Evolutionary conservation across 2,797 vertebrate genomes (phyloP), one percentile per base, ranked within the genome.

Genomic region (Notoglanidium macrostoma): DNA sequence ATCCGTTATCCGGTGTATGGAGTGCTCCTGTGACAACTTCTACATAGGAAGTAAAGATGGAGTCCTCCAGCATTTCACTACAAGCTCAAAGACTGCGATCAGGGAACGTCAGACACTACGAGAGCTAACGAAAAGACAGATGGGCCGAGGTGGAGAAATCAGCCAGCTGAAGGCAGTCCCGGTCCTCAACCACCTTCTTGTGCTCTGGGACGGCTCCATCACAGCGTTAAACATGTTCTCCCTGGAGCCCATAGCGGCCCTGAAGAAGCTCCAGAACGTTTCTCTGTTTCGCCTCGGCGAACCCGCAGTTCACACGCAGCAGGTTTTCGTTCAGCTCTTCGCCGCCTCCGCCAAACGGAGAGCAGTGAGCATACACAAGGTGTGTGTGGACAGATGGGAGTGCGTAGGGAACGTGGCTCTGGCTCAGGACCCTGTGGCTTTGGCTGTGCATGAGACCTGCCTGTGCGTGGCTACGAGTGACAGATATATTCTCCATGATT

Each of bases 221-320:
- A 87, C 74, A 1, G 93, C 90, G 63, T 88, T 95, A 65, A 94
- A 95, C 94, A 95, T 95, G 94, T 95, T 95, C 92, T 95, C 93
- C 88, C 89, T 94, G 51, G 94, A 96, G 70, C 92, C 92, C 1
- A 32, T 94, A 72, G 86, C 90, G 0, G 49, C 85, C 8, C 88
- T 95, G 86, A 94, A 94, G 88, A 95, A 92, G 91, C 93, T 96
- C 91, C 94, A 92, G 77, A 92, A 95, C 0, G 91, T 95, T 35
- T 92, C 93, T 51, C 81, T 92, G 85, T 94, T 96, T 15, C 80
- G 90, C 57, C 83, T 94, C 35, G 88, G 91, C 55, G 7, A 89
- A 84, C 87, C 92, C 1, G 12, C 55, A 1, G 77, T 61, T 23
- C 78, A 65, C 23, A 46, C 73, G 5, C 81, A 67, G 73, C 57